phyloP scores from a whole-genome alignment of 2,113 vertebrate genomes.

The Thymallus thymallus region DNA sequence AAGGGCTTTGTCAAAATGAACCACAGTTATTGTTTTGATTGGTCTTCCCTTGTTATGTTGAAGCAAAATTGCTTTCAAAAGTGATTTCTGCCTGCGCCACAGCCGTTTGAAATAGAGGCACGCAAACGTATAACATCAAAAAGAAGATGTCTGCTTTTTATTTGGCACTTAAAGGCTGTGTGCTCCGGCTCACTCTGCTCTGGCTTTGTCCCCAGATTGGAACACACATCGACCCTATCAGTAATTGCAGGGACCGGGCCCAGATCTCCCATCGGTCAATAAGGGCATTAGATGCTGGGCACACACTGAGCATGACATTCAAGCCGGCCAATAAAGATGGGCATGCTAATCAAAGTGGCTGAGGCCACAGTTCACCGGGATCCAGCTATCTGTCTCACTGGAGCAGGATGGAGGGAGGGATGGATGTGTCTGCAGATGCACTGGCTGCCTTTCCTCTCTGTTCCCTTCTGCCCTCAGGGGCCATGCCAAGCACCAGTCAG shows the following conservation, averaged over 20 bases:
- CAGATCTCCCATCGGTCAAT: constrained; percentile 34
- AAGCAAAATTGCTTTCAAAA: constrained; percentile 71
- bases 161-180: constrained; percentile 60
- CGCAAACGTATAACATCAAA: constrained; percentile 64
- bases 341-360: constrained; percentile 64
- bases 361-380: constrained; percentile 33
- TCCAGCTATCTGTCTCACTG: constrained; percentile 19
- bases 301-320: constrained; percentile 57
- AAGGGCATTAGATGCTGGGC: constrained; percentile 61
- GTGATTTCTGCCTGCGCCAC: constrained; percentile 58
- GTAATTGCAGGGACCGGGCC: constrained; percentile 56
- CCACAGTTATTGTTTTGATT: constrained; percentile 71
- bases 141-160: constrained; percentile 70
- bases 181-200: not conserved
- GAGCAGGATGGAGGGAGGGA: no score
- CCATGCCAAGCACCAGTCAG: constrained; percentile 44
- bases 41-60: constrained; percentile 63
- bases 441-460: constrained; percentile 42
- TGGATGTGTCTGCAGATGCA: constrained; percentile 56
- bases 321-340: constrained; percentile 57
- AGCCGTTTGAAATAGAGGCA: constrained; percentile 61
- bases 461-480: constrained; percentile 23
- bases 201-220: constrained; percentile 39
- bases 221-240: constrained; percentile 48
- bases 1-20: constrained; percentile 72